Conservation (phyloP, 2,888 invertebrate species). For the Heliconius sara region DNA sequence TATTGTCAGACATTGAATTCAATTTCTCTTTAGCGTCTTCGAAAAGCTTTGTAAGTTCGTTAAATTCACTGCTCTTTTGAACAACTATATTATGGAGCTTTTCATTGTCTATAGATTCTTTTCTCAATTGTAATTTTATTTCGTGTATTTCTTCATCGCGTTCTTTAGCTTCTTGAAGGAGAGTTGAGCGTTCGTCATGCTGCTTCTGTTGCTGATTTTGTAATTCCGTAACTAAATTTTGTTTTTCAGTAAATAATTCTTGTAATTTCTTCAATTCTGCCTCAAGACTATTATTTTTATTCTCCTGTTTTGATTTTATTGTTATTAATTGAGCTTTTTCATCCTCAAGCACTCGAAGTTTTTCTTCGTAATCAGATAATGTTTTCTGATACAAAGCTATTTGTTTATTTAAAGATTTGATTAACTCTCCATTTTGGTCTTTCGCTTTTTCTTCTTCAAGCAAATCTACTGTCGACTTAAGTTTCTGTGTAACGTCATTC, state of each 20-base stretch:
- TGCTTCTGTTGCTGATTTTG: constrained; percentile 77
- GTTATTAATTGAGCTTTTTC: constrained; percentile 70
- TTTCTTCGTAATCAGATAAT: constrained; percentile 70
- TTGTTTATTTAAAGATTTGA: constrained; percentile 83
- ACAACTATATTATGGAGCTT: constrained; percentile 85
- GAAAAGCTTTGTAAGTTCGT: constrained; percentile 77
- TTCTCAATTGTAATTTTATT: constrained; percentile 80
- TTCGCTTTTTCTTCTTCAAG: constrained; percentile 79
- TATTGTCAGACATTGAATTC: constrained; percentile 66
- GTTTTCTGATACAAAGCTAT: constrained; percentile 75
- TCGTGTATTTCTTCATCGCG: constrained; percentile 83
- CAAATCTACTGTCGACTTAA: constrained; percentile 78
- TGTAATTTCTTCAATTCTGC: constrained; percentile 71
- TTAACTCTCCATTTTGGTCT: constrained; percentile 79
- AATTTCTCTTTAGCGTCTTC: constrained; percentile 73
- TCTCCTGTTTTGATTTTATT: constrained; percentile 66
- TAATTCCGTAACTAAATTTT: constrained; percentile 74
- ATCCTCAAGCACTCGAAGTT: constrained; percentile 72
- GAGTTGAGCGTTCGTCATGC: constrained; percentile 74
- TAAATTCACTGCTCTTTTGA: constrained; percentile 77
- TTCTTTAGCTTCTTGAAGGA: constrained; percentile 78
- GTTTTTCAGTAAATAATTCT: constrained; percentile 74
- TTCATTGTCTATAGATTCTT: constrained; percentile 86
- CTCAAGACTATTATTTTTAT: constrained; percentile 64
- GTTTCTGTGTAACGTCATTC: constrained; percentile 79